A percentile compares a stretch with the other conserved stretches of the same genome.
Evolutionary conservation across 2,888 invertebrate genomes (phyloP).

Genomic region (Fabriciana adippe): DNA sequence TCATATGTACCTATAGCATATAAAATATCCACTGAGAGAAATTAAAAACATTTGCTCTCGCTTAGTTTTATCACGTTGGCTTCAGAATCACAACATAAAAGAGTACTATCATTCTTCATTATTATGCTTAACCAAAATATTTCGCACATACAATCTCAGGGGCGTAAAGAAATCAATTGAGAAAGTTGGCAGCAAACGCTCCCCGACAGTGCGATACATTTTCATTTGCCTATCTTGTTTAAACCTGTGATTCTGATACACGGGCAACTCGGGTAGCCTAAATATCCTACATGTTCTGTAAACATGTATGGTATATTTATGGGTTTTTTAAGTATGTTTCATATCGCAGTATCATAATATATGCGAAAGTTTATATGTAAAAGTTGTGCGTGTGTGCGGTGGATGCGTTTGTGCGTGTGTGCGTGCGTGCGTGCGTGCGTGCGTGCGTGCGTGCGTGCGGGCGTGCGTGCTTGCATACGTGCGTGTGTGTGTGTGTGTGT

Average conservation of each 20-base stretch:
- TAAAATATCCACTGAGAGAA: too few relatives aligned
- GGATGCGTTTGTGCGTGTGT: too few relatives aligned
- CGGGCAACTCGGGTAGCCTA: constrained; percentile 23
- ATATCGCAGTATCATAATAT: background rate
- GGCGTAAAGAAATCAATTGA: constrained; percentile 39
- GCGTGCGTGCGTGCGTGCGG: too few relatives aligned
- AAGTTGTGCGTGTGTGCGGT: too few relatives aligned
- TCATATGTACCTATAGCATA: too few relatives aligned
- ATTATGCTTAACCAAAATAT: constrained; percentile 31
- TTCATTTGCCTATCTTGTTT: constrained; percentile 39
- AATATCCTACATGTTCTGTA: constrained; percentile 6
- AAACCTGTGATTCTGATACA: constrained; percentile 33
- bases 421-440: too few relatives aligned
- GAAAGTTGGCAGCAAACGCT: constrained; percentile 36
- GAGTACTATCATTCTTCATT: constrained; percentile 11
- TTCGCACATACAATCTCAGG: constrained; percentile 29
- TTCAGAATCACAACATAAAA: too few relatives aligned
- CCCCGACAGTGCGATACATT: constrained; percentile 41
- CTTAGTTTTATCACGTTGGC: too few relatives aligned
- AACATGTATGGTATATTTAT: constrained; percentile 1
- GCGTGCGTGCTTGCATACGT: too few relatives aligned
- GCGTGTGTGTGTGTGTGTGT: too few relatives aligned
- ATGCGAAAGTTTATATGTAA: background rate
- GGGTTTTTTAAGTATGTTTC: background rate
- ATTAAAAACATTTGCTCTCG: too few relatives aligned